Conservation (phyloP, 2,888 invertebrate species). For the Arctia plantaginis region DNA sequence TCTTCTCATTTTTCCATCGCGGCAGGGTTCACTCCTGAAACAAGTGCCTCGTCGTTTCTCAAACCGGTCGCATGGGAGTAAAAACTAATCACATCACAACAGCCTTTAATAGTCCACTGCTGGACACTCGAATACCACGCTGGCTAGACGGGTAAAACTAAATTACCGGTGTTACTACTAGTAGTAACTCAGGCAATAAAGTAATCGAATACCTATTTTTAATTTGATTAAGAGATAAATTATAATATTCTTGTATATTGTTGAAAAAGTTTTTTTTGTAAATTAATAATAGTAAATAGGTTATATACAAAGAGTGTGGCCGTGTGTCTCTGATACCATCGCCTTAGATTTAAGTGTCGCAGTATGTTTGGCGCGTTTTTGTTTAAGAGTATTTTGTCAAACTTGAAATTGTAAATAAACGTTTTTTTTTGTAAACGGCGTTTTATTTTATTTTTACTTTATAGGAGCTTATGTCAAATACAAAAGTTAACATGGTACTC, state of each 20-base stretch:
- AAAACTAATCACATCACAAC: too few species aligned
- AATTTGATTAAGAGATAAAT: background rate
- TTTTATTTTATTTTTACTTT: background rate
- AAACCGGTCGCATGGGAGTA: background rate
- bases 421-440: background rate
- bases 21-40: too few species aligned
- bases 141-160: too few species aligned
- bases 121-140: too few species aligned
- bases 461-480: too few species aligned
- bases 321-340: background rate
- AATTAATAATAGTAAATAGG: background rate
- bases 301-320: background rate
- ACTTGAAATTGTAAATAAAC: constrained; percentile 6
- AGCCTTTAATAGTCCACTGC: too few species aligned
- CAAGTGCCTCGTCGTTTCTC: background rate
- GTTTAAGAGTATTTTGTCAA: background rate
- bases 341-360: constrained; percentile 4
- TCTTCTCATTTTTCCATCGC: too few species aligned
- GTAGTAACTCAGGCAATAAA: too few species aligned
- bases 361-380: background rate
- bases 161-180: too few species aligned
- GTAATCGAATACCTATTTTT: too few species aligned
- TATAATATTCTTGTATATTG: background rate
- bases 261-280: background rate
- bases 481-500: too few species aligned